These are phyloP conservation scores for Spisula solida DNA, from an alignment of 2,888 invertebrate genomes.

Conservation along the genomic window DNA sequence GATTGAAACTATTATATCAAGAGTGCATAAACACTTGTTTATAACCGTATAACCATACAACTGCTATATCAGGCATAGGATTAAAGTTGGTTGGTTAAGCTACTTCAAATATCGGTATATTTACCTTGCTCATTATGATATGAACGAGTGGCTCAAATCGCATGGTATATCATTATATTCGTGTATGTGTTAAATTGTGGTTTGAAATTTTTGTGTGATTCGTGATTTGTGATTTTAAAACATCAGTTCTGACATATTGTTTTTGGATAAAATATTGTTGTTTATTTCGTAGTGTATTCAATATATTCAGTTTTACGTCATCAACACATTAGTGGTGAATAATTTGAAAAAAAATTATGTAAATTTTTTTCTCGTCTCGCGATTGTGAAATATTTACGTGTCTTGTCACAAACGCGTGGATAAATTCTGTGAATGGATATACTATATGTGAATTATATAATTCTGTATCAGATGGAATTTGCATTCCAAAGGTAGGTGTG, in stretches of 20 bases:
- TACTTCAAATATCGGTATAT: not conserved
- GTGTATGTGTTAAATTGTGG: slow-evolving; percentile 11
- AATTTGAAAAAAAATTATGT: not conserved
- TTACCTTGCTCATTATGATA: slow-evolving; percentile 1
- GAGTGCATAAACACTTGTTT: slow-evolving; percentile 12
- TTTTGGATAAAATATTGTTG: not conserved
- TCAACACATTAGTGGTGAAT: not conserved
- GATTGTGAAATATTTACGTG: not conserved
- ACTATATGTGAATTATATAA: not conserved
- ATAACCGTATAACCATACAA: not conserved
- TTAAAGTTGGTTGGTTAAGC: slow-evolving; percentile 1
- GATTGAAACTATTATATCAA: too few relatives aligned
- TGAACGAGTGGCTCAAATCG: not conserved
- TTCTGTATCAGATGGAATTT: not conserved
- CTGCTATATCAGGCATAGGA: not conserved
- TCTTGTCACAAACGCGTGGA: not conserved
- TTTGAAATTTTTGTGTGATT: not conserved
- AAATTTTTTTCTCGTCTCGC: not conserved
- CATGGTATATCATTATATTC: not conserved
- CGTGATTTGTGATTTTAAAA: not conserved
- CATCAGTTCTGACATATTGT: too few relatives aligned
- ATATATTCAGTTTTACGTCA: not conserved
- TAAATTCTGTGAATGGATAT: not conserved
- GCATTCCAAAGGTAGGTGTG: not conserved
- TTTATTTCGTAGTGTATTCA: not conserved